Evolutionary conservation across 2,113 vertebrate genomes (phyloP), one percentile per base, ranked within the genome.

Genomic region (Pseudorhombus dupliciocellatus): DNA sequence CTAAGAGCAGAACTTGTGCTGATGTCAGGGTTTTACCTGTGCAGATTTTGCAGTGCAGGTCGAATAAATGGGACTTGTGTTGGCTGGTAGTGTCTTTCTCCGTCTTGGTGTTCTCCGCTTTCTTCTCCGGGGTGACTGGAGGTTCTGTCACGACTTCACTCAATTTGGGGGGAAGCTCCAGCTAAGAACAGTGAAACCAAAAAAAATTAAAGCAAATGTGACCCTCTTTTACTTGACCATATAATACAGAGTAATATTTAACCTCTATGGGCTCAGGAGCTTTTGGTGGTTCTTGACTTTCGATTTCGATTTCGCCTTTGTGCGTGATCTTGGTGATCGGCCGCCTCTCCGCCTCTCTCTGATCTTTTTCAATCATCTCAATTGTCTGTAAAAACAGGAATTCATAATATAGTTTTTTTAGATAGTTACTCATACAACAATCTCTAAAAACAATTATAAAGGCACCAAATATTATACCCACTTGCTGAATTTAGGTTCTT

Each of bases 321-420:
- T 99, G 98, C 71, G 97, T 99, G 88, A 99, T 98, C 93, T 99
- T 99, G 40, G 96, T 99, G 79, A 99, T 98, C 7, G 98, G 98
- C 24, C 98, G 92, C 73, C 96, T 95, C 92, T 99, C 97, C 11
- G 73, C 98, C 88, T 99, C 98, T 66, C 98, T 93, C 90, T 99
- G 96, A 57, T 99, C 97, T 83, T 98, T 99, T 88, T 99, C 98
- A 22, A 99, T 99, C 98, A 99, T 99, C 92, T 99, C 98, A 91
- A 99, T 99, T 21, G 96, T 97, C 97, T 99, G 92, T 56, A 51
- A 85, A 80, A 82, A 16, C 14, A 68, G 20, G 1, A 64, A 77
- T 20, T 2, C 3, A 28, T 65, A n/a, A n/a, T 73, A 5, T 6
- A 44, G 65, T 25, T 34, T 8, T 11, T 55, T 51, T 70, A 11